Base-by-base conservation (phyloP, 2,888 invertebrate genomes). In the Neocrepidodera transversa region DNA sequence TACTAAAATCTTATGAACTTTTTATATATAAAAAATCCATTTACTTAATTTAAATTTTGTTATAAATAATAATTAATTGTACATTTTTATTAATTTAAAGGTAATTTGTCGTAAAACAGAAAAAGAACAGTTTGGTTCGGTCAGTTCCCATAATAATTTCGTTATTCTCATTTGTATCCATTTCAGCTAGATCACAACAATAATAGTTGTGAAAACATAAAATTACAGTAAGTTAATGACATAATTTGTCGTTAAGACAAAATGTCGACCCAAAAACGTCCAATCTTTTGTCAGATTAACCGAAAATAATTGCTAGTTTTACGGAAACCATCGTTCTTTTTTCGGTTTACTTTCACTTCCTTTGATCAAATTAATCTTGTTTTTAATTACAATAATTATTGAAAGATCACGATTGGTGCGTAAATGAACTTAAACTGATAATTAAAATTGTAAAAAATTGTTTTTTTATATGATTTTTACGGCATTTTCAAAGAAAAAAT, bases 291-390 rank as follows among this genome's bases (percentile, higher is more conserved):
- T 16, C 16, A 42, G 52, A 52, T 53, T 53, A 43, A 43, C 40
- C 53, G 32, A 52, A 10, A 43, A 53, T 53, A 53, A 53, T 28
- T 43, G 13, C 28, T 10, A 20, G 53, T 53, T 53, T 42, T 14
- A 18, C 26, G 53, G 43, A 53, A 53, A 53, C 18, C 43, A 32
- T 52, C 28, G 42, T 40, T 17, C 23, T 23, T 53, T 36, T 30
- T 30, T 42, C 42, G 28, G n/a, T 28, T 18, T 42, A 43, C 53
- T 53, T 53, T 53, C 53, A 53, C 53, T 53, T 53, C 53, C 53
- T 53, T 52, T 30, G n/a, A 42, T 13, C 35, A 42, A 40, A 17
- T 52, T 52, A 52, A 52, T 35, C 18, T 32, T 2, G n/a, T 20
- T 43, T 42, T 52, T 42, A 42, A 28, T 43, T 53, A 43, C 18